These are phyloP conservation scores for Heteropelma amictum DNA, from an alignment of 2,888 invertebrate species.

Conservation along the genomic window DNA sequence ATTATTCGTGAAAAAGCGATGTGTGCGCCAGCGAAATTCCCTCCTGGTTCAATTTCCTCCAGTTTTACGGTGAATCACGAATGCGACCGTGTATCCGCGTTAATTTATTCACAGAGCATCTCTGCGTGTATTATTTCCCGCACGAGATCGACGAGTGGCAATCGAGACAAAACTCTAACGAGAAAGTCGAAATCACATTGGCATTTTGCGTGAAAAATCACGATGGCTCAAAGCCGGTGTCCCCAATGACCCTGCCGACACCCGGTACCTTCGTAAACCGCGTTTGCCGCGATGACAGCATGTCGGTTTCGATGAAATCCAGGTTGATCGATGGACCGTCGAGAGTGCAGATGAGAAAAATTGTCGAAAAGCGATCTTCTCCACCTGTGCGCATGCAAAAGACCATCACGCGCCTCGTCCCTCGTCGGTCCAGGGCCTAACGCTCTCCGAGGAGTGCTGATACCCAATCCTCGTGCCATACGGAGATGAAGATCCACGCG, in stretches of 20 bases:
- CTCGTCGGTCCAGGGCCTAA: not conserved
- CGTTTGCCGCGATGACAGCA: too few relatives aligned
- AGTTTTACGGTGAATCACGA: not conserved
- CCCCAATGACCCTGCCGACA: too few relatives aligned
- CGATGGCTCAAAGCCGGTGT: too few relatives aligned
- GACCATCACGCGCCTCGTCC: not conserved
- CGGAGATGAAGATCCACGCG: conserved; percentile 9
- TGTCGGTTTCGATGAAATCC: too few relatives aligned
- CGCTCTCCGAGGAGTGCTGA: conserved; percentile 6
- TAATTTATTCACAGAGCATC: too few relatives aligned
- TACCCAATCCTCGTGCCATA: conserved; percentile 16
- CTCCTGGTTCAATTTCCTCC: not conserved
- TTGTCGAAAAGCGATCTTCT: not conserved
- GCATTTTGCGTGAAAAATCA: too few relatives aligned
- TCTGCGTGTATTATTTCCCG: too few relatives aligned
- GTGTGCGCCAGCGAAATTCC: not conserved
- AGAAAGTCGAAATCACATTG: too few relatives aligned
- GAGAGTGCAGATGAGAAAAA: not conserved
- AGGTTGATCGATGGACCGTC: not conserved
- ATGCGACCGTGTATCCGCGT: not conserved
- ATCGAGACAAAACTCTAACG: too few relatives aligned
- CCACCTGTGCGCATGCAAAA: too few relatives aligned
- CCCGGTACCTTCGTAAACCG: too few relatives aligned
- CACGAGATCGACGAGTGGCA: not conserved
- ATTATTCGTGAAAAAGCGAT: too few relatives aligned